Percentiles rank a stretch among this genome's conserved stretches.
phyloP scores from a whole-genome alignment of 2,888 invertebrate species.

The Tuta absoluta region DNA sequence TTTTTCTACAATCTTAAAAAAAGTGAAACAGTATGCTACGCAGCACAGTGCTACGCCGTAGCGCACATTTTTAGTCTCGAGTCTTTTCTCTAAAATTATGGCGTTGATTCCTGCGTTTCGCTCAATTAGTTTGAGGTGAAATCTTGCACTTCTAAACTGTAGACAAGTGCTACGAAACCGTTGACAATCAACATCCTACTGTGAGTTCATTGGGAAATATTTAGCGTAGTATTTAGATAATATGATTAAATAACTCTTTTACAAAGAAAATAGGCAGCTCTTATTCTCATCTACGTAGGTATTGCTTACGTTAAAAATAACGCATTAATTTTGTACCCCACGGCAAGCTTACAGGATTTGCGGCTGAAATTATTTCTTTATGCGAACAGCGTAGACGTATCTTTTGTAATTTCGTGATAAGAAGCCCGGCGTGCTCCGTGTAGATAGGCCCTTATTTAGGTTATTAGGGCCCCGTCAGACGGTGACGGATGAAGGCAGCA shows the following conservation, averaged over 20 bases:
- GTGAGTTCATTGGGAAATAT: too few relatives aligned
- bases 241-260: too few relatives aligned
- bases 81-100: too few relatives aligned
- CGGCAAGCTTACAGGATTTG: constrained; percentile 51
- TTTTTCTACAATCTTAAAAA: too few relatives aligned
- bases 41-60: background rate
- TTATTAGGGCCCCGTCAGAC: constrained; percentile 39
- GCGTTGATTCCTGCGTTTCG: too few relatives aligned
- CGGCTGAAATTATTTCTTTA: constrained; percentile 75
- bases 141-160: too few relatives aligned
- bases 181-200: too few relatives aligned
- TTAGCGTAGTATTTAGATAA: too few relatives aligned
- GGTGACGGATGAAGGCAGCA: constrained; percentile 8
- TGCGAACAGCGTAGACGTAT: constrained; percentile 62
- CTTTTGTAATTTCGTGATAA: constrained; percentile 70
- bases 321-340: constrained; percentile 36
- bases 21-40: too few relatives aligned
- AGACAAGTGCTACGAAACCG: background rate
- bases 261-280: too few relatives aligned
- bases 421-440: constrained; percentile 48
- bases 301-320: constrained; percentile 17
- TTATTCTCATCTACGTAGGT: too few relatives aligned
- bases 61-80: background rate
- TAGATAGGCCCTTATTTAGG: constrained; percentile 53
- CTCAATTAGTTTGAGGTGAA: too few relatives aligned